Evolutionary conservation across 2,113 vertebrate genomes (phyloP).

Genomic region (Melanerpes formicivorus): DNA sequence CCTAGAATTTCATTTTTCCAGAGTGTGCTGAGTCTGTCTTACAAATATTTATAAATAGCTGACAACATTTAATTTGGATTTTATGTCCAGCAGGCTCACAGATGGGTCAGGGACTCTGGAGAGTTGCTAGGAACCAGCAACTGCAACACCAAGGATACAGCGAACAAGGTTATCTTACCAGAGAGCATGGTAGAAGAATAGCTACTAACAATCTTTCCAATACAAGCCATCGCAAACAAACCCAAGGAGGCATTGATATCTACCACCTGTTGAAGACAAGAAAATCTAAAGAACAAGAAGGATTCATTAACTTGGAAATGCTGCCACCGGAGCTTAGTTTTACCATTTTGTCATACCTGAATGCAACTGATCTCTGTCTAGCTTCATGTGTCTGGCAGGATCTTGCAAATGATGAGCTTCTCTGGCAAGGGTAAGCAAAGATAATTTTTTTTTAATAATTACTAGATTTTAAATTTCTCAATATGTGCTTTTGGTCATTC

Average conservation of each 20-base stretch:
- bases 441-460: not conserved
- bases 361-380: constrained; percentile 96
- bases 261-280: constrained; percentile 90
- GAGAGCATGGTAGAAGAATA: constrained; percentile 80
- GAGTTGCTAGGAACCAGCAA: constrained; percentile 94
- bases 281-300: constrained; percentile 87
- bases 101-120: constrained; percentile 99
- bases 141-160: constrained; percentile 88
- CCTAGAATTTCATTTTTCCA: not conserved
- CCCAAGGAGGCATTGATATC: constrained; percentile 88
- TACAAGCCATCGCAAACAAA: constrained; percentile 79
- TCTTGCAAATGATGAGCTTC: constrained; percentile 93
- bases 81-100: constrained; percentile 75
- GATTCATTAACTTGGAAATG: constrained; percentile 97
- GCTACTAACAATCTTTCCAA: constrained; percentile 58
- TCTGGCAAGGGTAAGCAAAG: constrained; percentile 95
- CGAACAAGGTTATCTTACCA: constrained; percentile 80
- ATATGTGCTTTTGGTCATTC: not conserved
- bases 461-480: not conserved
- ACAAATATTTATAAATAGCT: not conserved
- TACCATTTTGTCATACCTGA: constrained; percentile 97
- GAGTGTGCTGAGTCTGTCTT: not conserved
- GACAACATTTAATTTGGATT: constrained; percentile 25
- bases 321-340: constrained; percentile 95
- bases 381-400: constrained; percentile 98